Evolutionary conservation across 2,113 vertebrate species (phyloP).

Genomic region (Pteruthius melanotis): DNA sequence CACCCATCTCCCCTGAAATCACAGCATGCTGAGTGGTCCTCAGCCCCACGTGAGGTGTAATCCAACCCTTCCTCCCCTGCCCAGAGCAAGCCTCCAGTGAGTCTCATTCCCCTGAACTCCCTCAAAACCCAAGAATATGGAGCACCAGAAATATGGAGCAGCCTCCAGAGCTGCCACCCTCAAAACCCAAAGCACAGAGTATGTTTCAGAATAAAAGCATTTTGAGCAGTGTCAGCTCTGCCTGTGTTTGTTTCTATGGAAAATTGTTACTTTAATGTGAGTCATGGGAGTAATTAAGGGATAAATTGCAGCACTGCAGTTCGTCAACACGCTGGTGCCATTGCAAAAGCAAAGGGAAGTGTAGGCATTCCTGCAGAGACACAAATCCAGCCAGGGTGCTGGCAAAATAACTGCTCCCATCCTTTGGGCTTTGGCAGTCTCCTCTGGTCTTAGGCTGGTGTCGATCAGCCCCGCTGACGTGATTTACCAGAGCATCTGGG

Average conservation of each 20-base stretch:
- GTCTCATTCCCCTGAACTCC: background rate
- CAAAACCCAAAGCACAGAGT: background rate
- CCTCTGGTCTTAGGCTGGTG: slow-evolving; percentile 4
- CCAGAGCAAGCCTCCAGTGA: background rate
- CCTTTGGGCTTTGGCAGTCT: slow-evolving; percentile 15
- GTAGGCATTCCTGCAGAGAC: background rate
- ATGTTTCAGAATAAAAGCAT: slow-evolving; percentile 37
- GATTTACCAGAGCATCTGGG: background rate
- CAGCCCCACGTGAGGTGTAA: background rate
- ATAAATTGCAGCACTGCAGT: slow-evolving; percentile 58
- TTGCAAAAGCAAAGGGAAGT: slow-evolving; percentile 53
- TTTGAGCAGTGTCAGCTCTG: slow-evolving; percentile 1
- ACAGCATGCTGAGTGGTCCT: background rate
- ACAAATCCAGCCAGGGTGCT: slow-evolving; percentile 39
- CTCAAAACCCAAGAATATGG: background rate
- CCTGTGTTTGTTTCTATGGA: slow-evolving; percentile 57
- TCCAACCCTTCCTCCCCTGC: background rate
- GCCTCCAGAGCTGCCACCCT: background rate
- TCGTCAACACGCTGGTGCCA: slow-evolving; percentile 38
- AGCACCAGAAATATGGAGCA: background rate
- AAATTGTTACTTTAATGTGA: slow-evolving; percentile 59
- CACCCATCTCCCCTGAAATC: background rate
- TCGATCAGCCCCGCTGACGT: background rate
- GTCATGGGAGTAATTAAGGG: slow-evolving; percentile 61
- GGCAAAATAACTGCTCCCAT: slow-evolving; percentile 26